Evolutionary conservation across 2,888 invertebrate genomes (phyloP), one percentile per base, ranked within the genome.

Genomic region (Apantesis nais): DNA sequence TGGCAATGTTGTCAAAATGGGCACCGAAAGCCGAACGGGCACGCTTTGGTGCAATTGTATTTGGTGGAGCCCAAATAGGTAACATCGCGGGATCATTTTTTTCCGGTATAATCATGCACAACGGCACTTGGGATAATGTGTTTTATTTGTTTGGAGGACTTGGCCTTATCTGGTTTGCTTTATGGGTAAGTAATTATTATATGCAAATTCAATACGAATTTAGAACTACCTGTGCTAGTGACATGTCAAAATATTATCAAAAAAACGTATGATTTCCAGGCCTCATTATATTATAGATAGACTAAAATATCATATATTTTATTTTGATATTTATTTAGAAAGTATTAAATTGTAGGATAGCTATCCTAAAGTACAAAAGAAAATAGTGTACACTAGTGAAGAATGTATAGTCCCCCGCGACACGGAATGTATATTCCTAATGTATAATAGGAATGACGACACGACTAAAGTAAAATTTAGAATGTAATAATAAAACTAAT

Each of bases 1-100:
- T 96, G 90, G 92, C 95, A 0, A 92, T 96, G 85, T 85, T 96
- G 60, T 96, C 96, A 0, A 93, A 96, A 76, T 96, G 96, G 96
- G 95, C 95, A 0, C 96, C 96, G 0, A 95, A 95, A 75, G 81
- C 86, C 0, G 96, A 96, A 79, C 89, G 96, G 71, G 96, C 95
- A 0, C 88, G 95, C 58, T 89, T 96, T 29, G 96, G 96, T 2
- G 94, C 96, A 0, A 93, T 96, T 7, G 95, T 96, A 0, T 96
- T 96, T 77, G 95, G 96, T 60, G 96, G 96, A 7, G 95, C 95
- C 1, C 95, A 96, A 77, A 93, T 96, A 29, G 96, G 96, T 29
- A 95, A 95, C 76, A 95, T 96, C 4, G 93, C 95, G 34, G 96
- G 96, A 0, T 94, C 95, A 0, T 91, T 93, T 68, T 88, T 96